Base-by-base conservation (phyloP, 2,797 vertebrate species). In the Neomorphus geoffroyi region DNA sequence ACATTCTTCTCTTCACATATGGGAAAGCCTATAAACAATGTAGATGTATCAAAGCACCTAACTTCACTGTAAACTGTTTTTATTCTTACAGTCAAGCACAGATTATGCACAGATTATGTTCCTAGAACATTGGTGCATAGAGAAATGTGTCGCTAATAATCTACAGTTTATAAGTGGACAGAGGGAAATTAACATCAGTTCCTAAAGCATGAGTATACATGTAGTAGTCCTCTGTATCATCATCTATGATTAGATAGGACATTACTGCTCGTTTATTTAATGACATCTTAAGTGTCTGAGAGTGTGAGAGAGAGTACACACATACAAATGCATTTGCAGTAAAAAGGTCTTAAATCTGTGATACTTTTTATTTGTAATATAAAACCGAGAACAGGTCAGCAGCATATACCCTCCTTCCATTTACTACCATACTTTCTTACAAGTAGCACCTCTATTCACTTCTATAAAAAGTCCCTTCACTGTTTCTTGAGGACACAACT, bases 101-200 rank as follows among this genome's bases (percentile, higher is more conserved):
- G 35, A 81, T 45, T 78, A 77, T 53, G 33, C 43, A 43, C 91
- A 65, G 90, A n/a, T n/a, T n/a, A 87, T 57, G 33, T 26, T 86
- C 45, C 21, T 61, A 48, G 62, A 88, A 88, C 39, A 64, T 60
- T 48, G 37, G 13, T 65, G n/a, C 23, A 79, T 3, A 70, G 51
- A 85, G 51, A 78, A 78, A 91, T 37, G 6, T 41, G 11, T 75
- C 88, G 70, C 14, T 91, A 61, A 28, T 54, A 88, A 80, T 43
- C 50, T 75, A 75, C 35, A 3, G 7, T 46, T 86, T 81, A 14
- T 37, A 70, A 74, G 18, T 66, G 21, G 24, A 51, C 27, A 60
- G 50, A 86, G 51, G 15, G 26, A 92, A 86, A 75, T 61, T 7
- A 83, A 23, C 19, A 56, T n/a, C 69, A 74, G 32, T 26, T 80